A percentile compares a stretch with the other conserved stretches of the same genome.
phyloP scores from a whole-genome alignment of 2,888 invertebrate species.

The Muscina levida region DNA sequence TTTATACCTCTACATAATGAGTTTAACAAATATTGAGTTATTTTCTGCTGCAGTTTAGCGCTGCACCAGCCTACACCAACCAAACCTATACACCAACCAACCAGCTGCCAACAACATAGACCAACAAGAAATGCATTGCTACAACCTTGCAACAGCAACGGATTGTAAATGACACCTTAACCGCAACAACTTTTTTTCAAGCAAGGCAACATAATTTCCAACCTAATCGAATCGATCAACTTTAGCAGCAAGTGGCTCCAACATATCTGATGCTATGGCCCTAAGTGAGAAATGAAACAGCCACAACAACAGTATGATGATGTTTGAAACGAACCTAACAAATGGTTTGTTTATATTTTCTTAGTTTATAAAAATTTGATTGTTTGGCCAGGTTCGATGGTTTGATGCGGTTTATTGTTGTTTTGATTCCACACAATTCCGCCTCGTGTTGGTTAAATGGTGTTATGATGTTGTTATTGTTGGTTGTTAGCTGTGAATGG shows the following conservation, averaged over 20 bases:
- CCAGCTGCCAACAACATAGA: constrained; percentile 5
- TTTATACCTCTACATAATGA: too few relatives aligned
- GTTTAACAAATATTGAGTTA: too few relatives aligned
- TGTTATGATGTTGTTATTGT: neutral
- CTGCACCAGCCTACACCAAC: constrained; percentile 55
- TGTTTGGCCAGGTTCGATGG: neutral
- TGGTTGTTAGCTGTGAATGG: constrained; percentile 8
- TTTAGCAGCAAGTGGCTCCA: constrained; percentile 4
- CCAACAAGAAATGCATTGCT: constrained; percentile 46
- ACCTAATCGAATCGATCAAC: neutral
- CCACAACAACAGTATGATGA: constrained; percentile 13
- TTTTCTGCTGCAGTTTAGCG: neutral
- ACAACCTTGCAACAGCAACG: neutral
- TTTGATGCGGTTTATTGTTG: constrained; percentile 11
- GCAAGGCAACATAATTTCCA: constrained; percentile 48
- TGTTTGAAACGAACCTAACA: constrained; percentile 1
- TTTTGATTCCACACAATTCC: neutral
- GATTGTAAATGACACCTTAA: constrained; percentile 26
- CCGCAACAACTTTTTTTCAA: constrained; percentile 26
- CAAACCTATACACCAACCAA: constrained; percentile 26
- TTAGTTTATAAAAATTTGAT: neutral
- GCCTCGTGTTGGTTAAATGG: neutral
- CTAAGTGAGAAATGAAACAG: neutral
- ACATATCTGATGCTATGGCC: neutral
- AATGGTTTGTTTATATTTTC: constrained; percentile 21